Percentiles rank a stretch among this genome's conserved stretches.
These are phyloP conservation scores for Drosophila willistoni DNA, from an alignment of 1,140 invertebrate species.

Conservation along the genomic window DNA sequence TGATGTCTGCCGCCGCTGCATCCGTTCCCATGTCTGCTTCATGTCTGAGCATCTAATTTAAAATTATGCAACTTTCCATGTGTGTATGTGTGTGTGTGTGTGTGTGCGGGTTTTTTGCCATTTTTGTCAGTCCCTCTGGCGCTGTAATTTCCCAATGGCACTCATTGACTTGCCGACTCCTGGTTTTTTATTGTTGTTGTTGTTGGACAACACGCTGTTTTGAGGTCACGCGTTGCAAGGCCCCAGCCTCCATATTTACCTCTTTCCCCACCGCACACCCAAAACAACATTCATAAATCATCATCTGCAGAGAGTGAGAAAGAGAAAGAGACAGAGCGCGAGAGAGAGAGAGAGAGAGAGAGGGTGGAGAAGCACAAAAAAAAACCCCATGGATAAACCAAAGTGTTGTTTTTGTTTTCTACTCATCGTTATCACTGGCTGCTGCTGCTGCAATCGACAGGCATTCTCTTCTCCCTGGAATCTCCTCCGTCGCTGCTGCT, in stretches of 20 bases:
- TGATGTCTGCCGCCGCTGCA: conserved; percentile 25
- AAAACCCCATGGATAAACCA: neutral
- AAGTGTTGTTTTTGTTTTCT: conserved; percentile 62
- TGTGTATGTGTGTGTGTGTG: neutral
- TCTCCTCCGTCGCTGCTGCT: neutral
- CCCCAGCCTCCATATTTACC: conserved; percentile 32
- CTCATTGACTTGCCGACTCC: conserved; percentile 67
- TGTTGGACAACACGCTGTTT: conserved; percentile 55
- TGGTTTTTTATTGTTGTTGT: conserved; percentile 32
- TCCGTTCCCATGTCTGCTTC: conserved; percentile 54
- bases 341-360: conserved; percentile 22
- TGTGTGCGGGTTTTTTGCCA: neutral
- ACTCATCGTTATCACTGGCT: conserved; percentile 74
- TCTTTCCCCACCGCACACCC: neutral
- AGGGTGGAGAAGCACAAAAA: neutral
- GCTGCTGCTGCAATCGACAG: conserved; percentile 71
- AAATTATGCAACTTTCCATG: conserved; percentile 69
- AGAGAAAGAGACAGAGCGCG: conserved; percentile 1
- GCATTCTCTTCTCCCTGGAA: conserved; percentile 12
- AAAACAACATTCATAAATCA: conserved; percentile 76
- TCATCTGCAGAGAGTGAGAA: conserved; percentile 53
- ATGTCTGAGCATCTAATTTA: conserved; percentile 76
- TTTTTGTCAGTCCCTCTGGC: conserved; percentile 28
- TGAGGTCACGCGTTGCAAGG: conserved; percentile 77
- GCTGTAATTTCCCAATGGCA: conserved; percentile 61